phyloP scores from a whole-genome alignment of 2,888 invertebrate genomes.

The Adelphocoris suturalis region DNA sequence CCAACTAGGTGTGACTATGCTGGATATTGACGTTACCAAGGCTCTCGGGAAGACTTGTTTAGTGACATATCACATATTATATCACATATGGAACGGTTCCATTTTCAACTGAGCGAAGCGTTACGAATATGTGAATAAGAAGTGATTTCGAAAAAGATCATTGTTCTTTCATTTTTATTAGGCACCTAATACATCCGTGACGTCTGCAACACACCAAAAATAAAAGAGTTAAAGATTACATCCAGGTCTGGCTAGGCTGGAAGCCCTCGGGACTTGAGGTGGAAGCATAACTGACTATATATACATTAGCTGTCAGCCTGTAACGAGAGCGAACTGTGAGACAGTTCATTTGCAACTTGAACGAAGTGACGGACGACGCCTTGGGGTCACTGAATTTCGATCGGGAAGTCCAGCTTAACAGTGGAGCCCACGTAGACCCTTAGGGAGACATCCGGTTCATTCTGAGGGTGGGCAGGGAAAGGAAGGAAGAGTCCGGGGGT shows the following conservation, averaged over 20 bases:
- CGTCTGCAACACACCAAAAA: too few relatives aligned
- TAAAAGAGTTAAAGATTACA: neutral
- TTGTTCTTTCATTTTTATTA: too few relatives aligned
- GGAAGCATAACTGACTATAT: too few relatives aligned
- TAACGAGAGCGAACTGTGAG: neutral
- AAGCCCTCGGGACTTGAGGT: neutral
- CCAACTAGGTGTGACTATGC: too few relatives aligned
- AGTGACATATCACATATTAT: too few relatives aligned
- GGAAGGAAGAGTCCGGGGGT: neutral
- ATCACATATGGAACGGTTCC: too few relatives aligned
- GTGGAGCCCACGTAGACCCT: neutral
- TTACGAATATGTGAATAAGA: too few relatives aligned
- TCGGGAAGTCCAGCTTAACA: constrained; percentile 1
- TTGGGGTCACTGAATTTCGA: neutral
- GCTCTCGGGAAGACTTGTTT: too few relatives aligned
- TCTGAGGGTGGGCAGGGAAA: neutral
- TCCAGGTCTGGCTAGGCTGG: neutral
- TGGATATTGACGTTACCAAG: neutral
- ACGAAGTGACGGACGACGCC: neutral
- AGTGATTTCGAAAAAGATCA: too few relatives aligned
- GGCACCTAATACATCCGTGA: too few relatives aligned
- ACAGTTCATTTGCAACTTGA: neutral
- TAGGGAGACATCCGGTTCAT: neutral
- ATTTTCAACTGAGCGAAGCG: too few relatives aligned
- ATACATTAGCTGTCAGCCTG: too few relatives aligned